Percentiles rank a stretch among this genome's conserved stretches.
Evolutionary conservation across 1,140 invertebrate species (phyloP).

Genomic region (Riptortus pedestris): DNA sequence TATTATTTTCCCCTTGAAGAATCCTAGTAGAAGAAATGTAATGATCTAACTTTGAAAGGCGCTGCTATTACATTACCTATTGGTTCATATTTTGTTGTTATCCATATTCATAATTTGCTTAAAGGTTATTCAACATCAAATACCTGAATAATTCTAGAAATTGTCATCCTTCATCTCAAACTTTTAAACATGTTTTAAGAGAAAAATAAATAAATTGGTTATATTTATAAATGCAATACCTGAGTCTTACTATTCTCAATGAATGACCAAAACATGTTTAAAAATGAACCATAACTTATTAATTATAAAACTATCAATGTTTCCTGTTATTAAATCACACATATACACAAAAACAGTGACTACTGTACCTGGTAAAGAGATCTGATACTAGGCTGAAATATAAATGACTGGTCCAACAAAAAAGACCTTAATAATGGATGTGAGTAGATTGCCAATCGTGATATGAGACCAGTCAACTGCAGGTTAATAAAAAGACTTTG

Average conservation of each 20-base stretch:
- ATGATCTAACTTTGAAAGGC: no score
- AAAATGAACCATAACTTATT: background rate
- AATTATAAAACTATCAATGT: background rate
- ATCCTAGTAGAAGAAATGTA: no score
- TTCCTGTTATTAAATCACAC: background rate
- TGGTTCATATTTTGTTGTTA: no score
- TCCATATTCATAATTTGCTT: no score
- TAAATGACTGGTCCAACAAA: conserved; percentile 72
- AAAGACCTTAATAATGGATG: conserved; percentile 78
- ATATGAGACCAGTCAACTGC: conserved; percentile 76
- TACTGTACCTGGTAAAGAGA: conserved; percentile 66
- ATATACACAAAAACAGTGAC: background rate
- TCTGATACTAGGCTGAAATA: conserved; percentile 79
- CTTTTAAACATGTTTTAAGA: no score
- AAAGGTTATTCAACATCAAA: no score
- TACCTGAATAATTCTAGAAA: no score
- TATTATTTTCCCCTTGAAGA: no score
- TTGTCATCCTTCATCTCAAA: no score
- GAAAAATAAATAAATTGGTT: background rate
- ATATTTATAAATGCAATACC: background rate
- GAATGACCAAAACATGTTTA: no score
- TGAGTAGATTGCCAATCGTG: conserved; percentile 74
- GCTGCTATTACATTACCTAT: no score
- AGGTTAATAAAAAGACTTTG: conserved; percentile 81
- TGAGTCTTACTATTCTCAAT: no score